phyloP scores from a whole-genome alignment of 2,888 invertebrate species.

The Euclidia mi region DNA sequence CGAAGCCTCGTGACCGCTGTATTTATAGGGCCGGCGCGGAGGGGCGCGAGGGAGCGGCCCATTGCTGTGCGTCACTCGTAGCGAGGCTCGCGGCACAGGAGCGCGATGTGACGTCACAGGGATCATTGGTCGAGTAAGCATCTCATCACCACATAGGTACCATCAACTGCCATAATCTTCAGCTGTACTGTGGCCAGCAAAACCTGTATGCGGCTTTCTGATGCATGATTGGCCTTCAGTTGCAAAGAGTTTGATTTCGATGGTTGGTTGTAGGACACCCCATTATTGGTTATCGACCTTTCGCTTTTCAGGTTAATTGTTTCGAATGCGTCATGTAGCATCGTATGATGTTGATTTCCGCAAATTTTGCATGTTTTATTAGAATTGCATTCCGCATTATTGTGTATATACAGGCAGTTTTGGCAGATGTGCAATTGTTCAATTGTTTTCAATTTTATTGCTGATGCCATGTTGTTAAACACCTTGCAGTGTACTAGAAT shows the following conservation, averaged over 20 bases:
- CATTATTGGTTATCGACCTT: too few relatives aligned
- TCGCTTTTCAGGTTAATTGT: too few relatives aligned
- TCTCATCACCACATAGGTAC: background rate
- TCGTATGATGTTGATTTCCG: slow-evolving; percentile 11
- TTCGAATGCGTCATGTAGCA: slow-evolving; percentile 12
- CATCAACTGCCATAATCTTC: background rate
- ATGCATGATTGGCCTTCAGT: background rate
- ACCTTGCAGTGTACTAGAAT: background rate
- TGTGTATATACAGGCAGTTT: slow-evolving; percentile 15
- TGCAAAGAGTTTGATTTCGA: background rate
- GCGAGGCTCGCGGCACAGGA: too few relatives aligned
- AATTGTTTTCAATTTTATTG: slow-evolving; percentile 6
- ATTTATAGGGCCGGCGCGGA: too few relatives aligned
- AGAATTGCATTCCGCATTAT: slow-evolving; percentile 4
- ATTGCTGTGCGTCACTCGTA: too few relatives aligned
- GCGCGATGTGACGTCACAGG: too few relatives aligned
- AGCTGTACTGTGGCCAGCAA: slow-evolving; percentile 1
- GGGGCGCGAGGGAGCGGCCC: too few relatives aligned
- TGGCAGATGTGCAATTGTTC: slow-evolving; percentile 7
- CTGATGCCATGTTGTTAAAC: background rate
- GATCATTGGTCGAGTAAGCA: slow-evolving; percentile 10
- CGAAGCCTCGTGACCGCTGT: too few relatives aligned
- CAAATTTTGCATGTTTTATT: slow-evolving; percentile 11
- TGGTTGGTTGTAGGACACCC: background rate
- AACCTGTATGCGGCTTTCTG: slow-evolving; percentile 4